phyloP scores from a whole-genome alignment of 64 coral and sea anemone genomes.

The Cladopsammia gracilis region DNA sequence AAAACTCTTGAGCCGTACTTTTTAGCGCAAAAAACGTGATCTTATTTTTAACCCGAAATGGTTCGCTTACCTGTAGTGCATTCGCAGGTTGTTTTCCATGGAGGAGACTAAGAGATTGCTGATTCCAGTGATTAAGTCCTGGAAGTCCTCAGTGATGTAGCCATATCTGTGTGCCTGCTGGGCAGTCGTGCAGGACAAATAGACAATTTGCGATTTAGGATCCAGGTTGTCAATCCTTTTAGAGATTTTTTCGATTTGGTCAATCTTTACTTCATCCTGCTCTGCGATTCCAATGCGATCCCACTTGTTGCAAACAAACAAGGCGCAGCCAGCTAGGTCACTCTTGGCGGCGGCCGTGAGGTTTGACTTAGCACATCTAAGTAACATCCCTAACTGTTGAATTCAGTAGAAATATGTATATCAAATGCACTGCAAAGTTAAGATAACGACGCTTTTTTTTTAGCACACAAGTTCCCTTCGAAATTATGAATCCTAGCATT shows the following conservation, averaged over 20 bases:
- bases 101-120: background rate
- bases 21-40: no score
- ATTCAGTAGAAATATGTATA: no score
- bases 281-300: background rate
- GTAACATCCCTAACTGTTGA: background rate
- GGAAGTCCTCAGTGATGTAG: background rate
- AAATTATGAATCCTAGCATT: no score
- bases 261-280: background rate
- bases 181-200: background rate
- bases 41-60: no score
- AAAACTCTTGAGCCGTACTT: no score
- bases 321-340: background rate
- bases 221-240: background rate
- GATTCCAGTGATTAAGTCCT: background rate
- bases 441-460: no score
- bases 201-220: background rate
- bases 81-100: background rate
- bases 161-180: background rate
- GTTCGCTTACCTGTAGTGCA: background rate
- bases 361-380: background rate
- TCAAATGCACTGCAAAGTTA: no score
- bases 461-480: no score
- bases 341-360: background rate
- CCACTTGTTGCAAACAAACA: slow-evolving; percentile 36
- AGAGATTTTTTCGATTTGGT: background rate